These are phyloP conservation scores for Strigamia crassipes DNA, from an alignment of 2,888 invertebrate genomes.

Conservation along the genomic window DNA sequence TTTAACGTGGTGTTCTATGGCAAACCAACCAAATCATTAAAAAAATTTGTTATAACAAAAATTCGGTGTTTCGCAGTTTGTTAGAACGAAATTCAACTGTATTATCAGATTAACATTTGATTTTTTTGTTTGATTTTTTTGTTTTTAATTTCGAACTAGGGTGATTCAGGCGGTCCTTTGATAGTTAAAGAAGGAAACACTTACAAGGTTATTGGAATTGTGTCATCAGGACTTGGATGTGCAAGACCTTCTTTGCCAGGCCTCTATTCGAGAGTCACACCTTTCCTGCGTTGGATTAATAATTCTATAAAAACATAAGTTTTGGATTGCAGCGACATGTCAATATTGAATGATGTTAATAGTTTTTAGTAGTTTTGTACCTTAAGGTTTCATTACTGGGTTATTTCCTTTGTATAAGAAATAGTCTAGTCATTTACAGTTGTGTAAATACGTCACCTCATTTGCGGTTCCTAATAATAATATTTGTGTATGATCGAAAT, in stretches of 20 bases:
- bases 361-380: not conserved
- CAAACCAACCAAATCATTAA: too few species aligned
- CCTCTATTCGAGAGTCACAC: slow-evolving; percentile 79
- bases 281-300: slow-evolving; percentile 76
- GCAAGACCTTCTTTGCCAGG: slow-evolving; percentile 80
- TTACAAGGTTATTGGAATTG: slow-evolving; percentile 74
- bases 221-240: slow-evolving; percentile 85
- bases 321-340: not conserved
- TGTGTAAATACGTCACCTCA: too few species aligned
- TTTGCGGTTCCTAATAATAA: not conserved
- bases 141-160: slow-evolving; percentile 65
- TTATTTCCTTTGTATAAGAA: too few species aligned
- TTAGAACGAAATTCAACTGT: too few species aligned
- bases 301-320: not conserved
- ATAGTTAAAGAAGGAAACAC: slow-evolving; percentile 67
- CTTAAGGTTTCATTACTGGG: not conserved
- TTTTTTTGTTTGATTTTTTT: too few species aligned
- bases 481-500: not conserved
- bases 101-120: too few species aligned
- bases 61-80: too few species aligned
- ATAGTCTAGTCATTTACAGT: too few species aligned
- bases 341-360: not conserved
- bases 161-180: slow-evolving; percentile 86
- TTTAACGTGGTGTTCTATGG: too few species aligned
- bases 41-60: too few species aligned